A percentile compares a stretch with the other conserved stretches of the same genome.
Evolutionary conservation across 23 tunicate genomes (phyloP).

Genomic region (Oikopleura dioica): DNA sequence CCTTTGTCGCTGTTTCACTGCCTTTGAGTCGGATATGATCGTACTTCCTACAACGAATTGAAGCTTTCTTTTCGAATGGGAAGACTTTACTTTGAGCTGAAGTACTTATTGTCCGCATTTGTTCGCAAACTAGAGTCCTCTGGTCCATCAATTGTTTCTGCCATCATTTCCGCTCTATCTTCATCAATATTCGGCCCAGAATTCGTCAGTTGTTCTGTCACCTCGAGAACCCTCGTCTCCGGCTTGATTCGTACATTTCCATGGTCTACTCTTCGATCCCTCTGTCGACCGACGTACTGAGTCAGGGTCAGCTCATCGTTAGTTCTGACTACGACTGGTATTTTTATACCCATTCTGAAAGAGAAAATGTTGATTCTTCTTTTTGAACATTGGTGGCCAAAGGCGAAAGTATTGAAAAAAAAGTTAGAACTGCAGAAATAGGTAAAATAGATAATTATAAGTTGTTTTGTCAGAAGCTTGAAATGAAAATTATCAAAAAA

Average conservation of each 20-base stretch:
- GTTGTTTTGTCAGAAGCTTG: too few relatives aligned
- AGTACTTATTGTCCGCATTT: too few relatives aligned
- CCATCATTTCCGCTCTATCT: not conserved
- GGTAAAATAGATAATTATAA: too few relatives aligned
- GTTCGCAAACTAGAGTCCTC: not conserved
- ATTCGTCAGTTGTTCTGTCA: not conserved
- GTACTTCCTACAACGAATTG: not conserved
- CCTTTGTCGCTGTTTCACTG: not conserved
- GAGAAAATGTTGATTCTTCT: too few relatives aligned
- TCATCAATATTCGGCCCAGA: not conserved
- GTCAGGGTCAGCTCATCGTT: not conserved
- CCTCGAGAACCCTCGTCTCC: not conserved
- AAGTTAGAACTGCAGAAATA: too few relatives aligned
- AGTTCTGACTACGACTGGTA: not conserved
- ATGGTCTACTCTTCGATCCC: not conserved
- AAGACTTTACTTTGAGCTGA: too few relatives aligned
- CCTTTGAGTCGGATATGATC: not conserved
- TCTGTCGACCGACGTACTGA: not conserved
- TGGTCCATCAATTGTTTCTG: not conserved
- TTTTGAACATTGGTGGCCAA: too few relatives aligned
- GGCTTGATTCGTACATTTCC: not conserved
- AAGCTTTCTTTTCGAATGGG: not conserved
- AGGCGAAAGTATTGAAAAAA: too few relatives aligned
- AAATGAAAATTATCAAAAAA: too few relatives aligned
- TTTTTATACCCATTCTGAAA: not conserved